A percentile compares a stretch with the other conserved stretches of the same genome.
Conservation (phyloP, 1,140 invertebrate species). For the Temnothorax longispinosus region DNA sequence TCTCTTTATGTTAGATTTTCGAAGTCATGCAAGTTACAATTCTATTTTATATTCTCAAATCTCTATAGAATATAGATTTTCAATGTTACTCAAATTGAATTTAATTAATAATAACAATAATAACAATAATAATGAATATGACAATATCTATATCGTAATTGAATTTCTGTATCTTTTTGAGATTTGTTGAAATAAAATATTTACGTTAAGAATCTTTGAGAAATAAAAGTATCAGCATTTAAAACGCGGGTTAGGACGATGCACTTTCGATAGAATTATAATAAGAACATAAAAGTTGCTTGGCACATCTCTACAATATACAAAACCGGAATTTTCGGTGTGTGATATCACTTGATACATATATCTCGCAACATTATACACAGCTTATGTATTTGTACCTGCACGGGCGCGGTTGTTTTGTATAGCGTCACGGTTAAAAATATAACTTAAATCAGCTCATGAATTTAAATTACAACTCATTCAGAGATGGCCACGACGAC, state of each 20-base stretch:
- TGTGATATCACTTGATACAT: neutral
- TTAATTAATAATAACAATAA: neutral
- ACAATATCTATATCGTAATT: neutral
- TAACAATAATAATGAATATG: neutral
- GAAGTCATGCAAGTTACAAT: neutral
- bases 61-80: no score
- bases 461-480: conserved; percentile 16
- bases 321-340: neutral
- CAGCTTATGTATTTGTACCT: neutral
- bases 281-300: neutral
- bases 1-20: neutral
- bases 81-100: neutral
- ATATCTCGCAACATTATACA: neutral
- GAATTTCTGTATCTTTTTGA: neutral
- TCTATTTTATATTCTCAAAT: neutral
- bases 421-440: conserved; percentile 42
- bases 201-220: neutral
- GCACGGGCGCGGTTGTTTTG: neutral
- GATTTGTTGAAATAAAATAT: neutral
- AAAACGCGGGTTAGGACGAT: neutral
- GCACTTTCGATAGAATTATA: neutral
- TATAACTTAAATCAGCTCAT: conserved; percentile 23
- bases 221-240: neutral
- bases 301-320: neutral
- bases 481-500: neutral